phyloP scores from a whole-genome alignment of 2,113 vertebrate genomes.

The Gila orcuttii region DNA sequence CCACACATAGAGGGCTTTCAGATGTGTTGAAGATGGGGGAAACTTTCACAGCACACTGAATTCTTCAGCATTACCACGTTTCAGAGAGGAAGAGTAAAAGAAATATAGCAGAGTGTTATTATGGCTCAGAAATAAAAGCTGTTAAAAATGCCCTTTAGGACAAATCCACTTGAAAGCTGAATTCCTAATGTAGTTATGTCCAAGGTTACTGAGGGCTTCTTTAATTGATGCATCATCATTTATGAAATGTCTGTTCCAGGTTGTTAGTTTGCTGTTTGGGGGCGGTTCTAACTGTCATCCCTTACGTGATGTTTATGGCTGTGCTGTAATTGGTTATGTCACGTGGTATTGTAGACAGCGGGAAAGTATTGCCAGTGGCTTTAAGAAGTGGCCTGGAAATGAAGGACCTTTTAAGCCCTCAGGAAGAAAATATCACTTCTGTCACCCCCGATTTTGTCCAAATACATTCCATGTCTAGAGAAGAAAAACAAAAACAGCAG shows the following conservation, averaged over 20 bases:
- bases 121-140: slow-evolving; percentile 23
- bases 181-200: slow-evolving; percentile 29
- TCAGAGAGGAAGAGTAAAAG: not conserved
- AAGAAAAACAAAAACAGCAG: not conserved
- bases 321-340: slow-evolving; percentile 20
- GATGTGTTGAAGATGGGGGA: slow-evolving; percentile 21
- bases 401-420: slow-evolving; percentile 34
- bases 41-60: not conserved
- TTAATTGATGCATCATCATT: slow-evolving; percentile 32
- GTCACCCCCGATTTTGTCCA: not conserved
- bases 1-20: slow-evolving; percentile 16
- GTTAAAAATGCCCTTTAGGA: slow-evolving; percentile 41
- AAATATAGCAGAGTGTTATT: slow-evolving; percentile 18
- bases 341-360: not conserved
- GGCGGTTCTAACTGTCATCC: slow-evolving; percentile 9
- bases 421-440: slow-evolving; percentile 17
- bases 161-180: slow-evolving; percentile 30
- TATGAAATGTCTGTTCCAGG: slow-evolving; percentile 20
- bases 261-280: slow-evolving; percentile 37
- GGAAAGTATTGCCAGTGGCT: slow-evolving; percentile 22
- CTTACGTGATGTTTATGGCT: slow-evolving; percentile 21
- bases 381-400: slow-evolving; percentile 18
- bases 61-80: not conserved
- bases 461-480: not conserved
- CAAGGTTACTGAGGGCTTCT: slow-evolving; percentile 26